These are phyloP conservation scores for Tinea trinotella DNA, from an alignment of 2,888 invertebrate species.

Conservation along the genomic window DNA sequence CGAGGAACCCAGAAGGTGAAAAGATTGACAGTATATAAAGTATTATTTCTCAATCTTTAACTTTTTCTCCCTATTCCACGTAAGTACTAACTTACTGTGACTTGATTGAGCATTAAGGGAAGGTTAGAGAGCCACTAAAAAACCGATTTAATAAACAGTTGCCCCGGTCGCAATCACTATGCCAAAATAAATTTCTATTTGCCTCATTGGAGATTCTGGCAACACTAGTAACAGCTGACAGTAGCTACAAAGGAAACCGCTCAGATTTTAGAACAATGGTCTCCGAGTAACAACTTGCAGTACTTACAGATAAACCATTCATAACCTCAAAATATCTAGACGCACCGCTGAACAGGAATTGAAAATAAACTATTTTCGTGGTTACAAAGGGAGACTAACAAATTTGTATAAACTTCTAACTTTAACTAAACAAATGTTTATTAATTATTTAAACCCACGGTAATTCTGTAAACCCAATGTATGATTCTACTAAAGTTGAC, in stretches of 20 bases:
- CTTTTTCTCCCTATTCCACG: too few relatives aligned
- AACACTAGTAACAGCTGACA: slow-evolving; percentile 9
- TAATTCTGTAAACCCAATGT: too few relatives aligned
- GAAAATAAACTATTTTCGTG: not conserved
- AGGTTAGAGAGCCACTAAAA: too few relatives aligned
- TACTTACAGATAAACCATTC: not conserved
- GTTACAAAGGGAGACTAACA: not conserved
- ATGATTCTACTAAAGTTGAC: too few relatives aligned
- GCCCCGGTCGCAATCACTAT: too few relatives aligned
- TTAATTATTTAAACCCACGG: too few relatives aligned
- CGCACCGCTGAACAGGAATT: not conserved
- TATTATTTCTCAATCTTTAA: too few relatives aligned
- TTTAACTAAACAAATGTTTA: not conserved
- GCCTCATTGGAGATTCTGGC: not conserved
- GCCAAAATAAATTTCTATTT: not conserved
- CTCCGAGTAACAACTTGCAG: not conserved
- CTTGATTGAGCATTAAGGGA: too few relatives aligned
- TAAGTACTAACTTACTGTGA: too few relatives aligned
- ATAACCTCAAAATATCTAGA: not conserved
- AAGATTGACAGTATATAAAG: too few relatives aligned
- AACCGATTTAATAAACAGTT: too few relatives aligned
- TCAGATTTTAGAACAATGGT: slow-evolving; percentile 12
- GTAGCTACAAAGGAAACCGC: slow-evolving; percentile 13
- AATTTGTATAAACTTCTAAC: not conserved
- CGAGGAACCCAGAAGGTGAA: too few relatives aligned